phyloP scores from a whole-genome alignment of 1,140 invertebrate species.

The Aphidius gifuensis region DNA sequence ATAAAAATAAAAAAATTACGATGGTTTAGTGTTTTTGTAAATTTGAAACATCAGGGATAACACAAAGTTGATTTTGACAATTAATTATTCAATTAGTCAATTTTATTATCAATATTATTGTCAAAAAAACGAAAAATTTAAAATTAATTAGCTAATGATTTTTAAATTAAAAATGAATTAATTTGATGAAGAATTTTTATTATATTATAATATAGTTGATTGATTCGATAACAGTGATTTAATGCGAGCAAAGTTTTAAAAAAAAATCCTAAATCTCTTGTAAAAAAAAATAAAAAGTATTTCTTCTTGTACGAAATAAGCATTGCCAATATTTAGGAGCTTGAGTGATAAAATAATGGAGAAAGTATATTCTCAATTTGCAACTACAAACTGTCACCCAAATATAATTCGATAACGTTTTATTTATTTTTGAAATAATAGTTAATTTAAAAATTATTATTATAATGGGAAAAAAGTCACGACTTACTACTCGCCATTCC shows the following conservation, averaged over 20 bases:
- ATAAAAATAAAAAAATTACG: no score
- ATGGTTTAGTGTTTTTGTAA: constrained; percentile 15
- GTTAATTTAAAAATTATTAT: not conserved
- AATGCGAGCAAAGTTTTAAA: no score
- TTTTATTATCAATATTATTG: no score
- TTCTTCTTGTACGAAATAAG: no score
- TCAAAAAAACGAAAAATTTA: constrained; percentile 9
- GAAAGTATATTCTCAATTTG: constrained; percentile 8
- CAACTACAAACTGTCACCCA: not conserved
- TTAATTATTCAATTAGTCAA: no score
- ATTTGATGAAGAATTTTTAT: no score
- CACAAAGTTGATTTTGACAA: not conserved
- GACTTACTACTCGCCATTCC: constrained; percentile 20
- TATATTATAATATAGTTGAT: no score
- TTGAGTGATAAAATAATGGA: constrained; percentile 4
- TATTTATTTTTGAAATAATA: constrained; percentile 1
- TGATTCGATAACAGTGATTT: no score
- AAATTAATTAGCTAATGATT: constrained; percentile 5
- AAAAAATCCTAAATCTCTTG: no score
- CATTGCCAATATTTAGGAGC: constrained; percentile 5
- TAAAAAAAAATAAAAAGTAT: no score
- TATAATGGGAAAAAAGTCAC: constrained; percentile 21
- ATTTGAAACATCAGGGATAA: constrained; percentile 11
- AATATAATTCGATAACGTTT: not conserved
- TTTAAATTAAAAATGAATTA: not conserved